phyloP scores from a whole-genome alignment of 2,113 vertebrate species.

The Tympanuchus pallidicinctus region DNA sequence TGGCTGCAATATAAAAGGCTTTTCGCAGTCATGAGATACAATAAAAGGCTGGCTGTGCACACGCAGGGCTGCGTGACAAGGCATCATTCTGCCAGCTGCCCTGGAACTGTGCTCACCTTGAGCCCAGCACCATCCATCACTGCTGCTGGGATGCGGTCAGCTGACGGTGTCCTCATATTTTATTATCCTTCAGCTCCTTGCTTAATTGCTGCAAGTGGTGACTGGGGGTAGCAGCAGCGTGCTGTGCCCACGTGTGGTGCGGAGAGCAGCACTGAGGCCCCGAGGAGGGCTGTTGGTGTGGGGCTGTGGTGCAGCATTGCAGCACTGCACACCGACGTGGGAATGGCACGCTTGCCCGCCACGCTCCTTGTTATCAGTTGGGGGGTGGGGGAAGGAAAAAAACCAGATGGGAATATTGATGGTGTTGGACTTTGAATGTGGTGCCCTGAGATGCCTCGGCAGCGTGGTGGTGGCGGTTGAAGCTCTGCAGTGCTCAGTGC shows the following conservation, averaged over 20 bases:
- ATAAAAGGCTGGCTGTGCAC: not conserved
- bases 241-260: fast-evolving
- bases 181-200: not conserved
- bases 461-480: not conserved
- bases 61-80: not conserved
- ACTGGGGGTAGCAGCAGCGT: not conserved
- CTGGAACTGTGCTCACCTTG: not conserved
- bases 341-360: not conserved
- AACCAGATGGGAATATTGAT: not conserved
- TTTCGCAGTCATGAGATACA: not conserved
- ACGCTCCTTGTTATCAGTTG: not conserved
- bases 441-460: not conserved
- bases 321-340: not conserved
- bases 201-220: not conserved
- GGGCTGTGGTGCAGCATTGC: not conserved
- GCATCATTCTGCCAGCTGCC: not conserved
- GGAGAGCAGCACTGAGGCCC: not conserved
- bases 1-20: not conserved
- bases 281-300: not conserved
- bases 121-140: too few relatives aligned
- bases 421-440: not conserved
- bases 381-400: not conserved
- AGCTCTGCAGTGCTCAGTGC: not conserved
- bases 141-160: fast-evolving
- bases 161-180: fast-evolving